phyloP scores from a whole-genome alignment of 2,113 vertebrate genomes.

The Alces alces region DNA sequence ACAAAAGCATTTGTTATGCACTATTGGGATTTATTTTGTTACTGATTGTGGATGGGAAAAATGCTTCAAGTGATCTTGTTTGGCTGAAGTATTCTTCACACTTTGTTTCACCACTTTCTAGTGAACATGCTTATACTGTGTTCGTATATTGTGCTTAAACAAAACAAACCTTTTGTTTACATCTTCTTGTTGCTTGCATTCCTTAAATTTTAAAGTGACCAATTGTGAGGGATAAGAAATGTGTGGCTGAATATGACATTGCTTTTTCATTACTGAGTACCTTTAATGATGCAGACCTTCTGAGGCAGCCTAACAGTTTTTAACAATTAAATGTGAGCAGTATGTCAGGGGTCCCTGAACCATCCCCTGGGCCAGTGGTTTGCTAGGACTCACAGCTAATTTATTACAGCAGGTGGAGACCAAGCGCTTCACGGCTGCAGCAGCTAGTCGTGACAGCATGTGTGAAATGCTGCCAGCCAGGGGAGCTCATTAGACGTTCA shows the following conservation, averaged over 20 bases:
- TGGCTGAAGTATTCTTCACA: background rate
- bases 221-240: background rate
- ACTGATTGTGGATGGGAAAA: background rate
- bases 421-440: background rate
- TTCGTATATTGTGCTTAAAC: background rate
- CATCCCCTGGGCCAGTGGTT: background rate
- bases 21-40: slow-evolving; percentile 8
- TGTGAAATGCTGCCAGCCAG: background rate
- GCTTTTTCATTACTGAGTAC: background rate
- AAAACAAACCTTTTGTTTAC: background rate
- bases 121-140: background rate
- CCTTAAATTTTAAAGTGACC: background rate
- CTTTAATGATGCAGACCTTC: background rate
- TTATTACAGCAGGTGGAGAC: background rate
- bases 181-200: background rate
- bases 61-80: background rate
- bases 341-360: background rate
- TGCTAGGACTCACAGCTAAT: background rate
- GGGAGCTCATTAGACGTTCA: background rate
- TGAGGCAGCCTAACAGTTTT: background rate
- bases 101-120: background rate
- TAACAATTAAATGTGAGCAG: background rate
- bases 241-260: background rate
- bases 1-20: slow-evolving; percentile 6
- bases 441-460: background rate